Evolutionary conservation across 2,797 vertebrate genomes (phyloP).

Genomic region (Danio jaintianensis): DNA sequence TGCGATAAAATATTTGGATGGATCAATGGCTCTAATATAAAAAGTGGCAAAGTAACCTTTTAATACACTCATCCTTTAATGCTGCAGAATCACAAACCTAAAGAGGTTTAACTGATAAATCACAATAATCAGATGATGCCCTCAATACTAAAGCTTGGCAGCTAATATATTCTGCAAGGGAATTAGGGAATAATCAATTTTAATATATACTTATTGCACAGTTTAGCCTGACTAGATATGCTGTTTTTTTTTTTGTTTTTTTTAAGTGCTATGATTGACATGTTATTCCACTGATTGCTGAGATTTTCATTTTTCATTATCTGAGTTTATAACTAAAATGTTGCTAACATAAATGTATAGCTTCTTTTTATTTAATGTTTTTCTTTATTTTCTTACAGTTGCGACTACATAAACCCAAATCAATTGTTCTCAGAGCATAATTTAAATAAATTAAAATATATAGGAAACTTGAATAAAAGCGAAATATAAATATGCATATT

Average conservation of each 20-base stretch:
- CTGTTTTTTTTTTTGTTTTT: constrained; percentile 36
- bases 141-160: constrained; percentile 54
- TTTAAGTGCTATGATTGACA: constrained; percentile 44
- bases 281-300: constrained; percentile 2
- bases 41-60: constrained; percentile 36
- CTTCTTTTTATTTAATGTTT: neutral
- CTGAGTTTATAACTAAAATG: neutral
- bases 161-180: constrained; percentile 41
- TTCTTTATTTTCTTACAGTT: neutral
- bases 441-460: neutral
- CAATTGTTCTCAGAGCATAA: neutral
- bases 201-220: constrained; percentile 43
- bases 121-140: constrained; percentile 58
- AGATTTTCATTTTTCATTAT: neutral
- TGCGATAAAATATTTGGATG: constrained; percentile 29
- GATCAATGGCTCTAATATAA: constrained; percentile 35
- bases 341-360: neutral
- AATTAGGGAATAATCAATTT: constrained; percentile 56
- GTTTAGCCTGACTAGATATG: constrained; percentile 40
- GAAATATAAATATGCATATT: neutral
- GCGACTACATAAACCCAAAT: neutral
- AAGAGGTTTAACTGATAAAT: constrained; percentile 49
- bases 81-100: constrained; percentile 31
- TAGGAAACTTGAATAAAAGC: neutral
- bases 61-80: constrained; percentile 37